Evolutionary conservation across 1,140 invertebrate genomes (phyloP).

Genomic region (Octopus bimaculoides): DNA sequence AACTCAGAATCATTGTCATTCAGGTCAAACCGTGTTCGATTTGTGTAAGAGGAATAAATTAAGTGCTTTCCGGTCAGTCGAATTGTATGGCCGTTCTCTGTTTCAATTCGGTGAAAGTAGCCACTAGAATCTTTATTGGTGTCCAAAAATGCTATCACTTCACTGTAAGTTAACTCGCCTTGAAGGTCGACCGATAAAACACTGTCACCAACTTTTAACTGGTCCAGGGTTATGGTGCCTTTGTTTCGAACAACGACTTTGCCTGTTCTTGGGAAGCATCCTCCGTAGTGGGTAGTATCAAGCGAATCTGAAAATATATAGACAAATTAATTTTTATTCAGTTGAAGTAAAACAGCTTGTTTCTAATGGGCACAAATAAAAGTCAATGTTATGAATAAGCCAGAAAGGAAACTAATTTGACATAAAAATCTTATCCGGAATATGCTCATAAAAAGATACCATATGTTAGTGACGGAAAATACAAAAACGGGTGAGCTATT

Average conservation of each 20-base stretch:
- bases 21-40: constrained; percentile 10
- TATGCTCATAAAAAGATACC: no score
- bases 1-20: not conserved
- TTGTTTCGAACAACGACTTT: constrained; percentile 64
- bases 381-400: no score
- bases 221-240: constrained; percentile 58
- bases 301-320: constrained; percentile 79
- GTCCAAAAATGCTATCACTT: constrained; percentile 88
- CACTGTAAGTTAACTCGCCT: constrained; percentile 74
- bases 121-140: constrained; percentile 67
- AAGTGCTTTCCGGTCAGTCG: constrained; percentile 85
- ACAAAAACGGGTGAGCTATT: no score
- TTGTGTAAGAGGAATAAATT: constrained; percentile 56
- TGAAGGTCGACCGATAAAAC: constrained; percentile 73
- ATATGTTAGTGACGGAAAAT: no score
- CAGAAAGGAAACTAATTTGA: no score
- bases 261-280: constrained; percentile 73
- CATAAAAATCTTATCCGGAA: no score
- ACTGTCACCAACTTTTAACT: constrained; percentile 74
- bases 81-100: constrained; percentile 68
- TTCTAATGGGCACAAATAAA: no score
- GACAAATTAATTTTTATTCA: not conserved
- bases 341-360: no score
- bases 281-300: constrained; percentile 74
- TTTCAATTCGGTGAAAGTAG: constrained; percentile 71